A percentile compares a stretch with the other conserved stretches of the same genome.
Conservation (phyloP, 2,888 invertebrate genomes). For the Platycheirus rosarum region DNA sequence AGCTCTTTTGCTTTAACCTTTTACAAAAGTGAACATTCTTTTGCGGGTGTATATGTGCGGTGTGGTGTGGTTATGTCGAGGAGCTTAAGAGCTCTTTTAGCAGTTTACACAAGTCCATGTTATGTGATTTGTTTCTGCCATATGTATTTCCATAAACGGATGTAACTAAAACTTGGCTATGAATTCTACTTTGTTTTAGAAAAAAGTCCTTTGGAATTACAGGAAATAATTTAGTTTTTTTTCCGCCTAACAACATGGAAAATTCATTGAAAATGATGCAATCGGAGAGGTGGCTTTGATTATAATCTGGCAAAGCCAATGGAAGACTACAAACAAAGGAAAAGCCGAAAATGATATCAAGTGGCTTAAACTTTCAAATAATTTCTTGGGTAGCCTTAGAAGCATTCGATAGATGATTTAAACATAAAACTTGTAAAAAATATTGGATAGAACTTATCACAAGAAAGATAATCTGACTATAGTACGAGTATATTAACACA, state of each 20-base stretch:
- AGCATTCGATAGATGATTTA: too few species aligned
- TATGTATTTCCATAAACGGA: background rate
- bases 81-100: conserved; percentile 26
- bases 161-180: conserved; percentile 22
- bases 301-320: conserved; percentile 11
- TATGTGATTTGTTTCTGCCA: too few species aligned
- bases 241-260: background rate
- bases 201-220: conserved; percentile 9
- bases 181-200: conserved; percentile 23
- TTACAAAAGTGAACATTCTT: conserved; percentile 1
- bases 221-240: background rate
- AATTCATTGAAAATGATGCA: conserved; percentile 18
- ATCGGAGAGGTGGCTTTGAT: background rate
- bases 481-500: too few species aligned
- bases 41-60: background rate
- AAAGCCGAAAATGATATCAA: too few species aligned
- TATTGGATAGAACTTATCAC: too few species aligned
- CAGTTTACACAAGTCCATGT: background rate
- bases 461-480: too few species aligned
- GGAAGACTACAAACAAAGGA: too few species aligned
- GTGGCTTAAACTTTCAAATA: too few species aligned
- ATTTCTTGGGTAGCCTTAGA: too few species aligned
- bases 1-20: conserved; percentile 33
- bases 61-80: conserved; percentile 6
- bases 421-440: too few species aligned